Conservation (phyloP, 2,113 vertebrate species). For the Stigmatopora argus region DNA sequence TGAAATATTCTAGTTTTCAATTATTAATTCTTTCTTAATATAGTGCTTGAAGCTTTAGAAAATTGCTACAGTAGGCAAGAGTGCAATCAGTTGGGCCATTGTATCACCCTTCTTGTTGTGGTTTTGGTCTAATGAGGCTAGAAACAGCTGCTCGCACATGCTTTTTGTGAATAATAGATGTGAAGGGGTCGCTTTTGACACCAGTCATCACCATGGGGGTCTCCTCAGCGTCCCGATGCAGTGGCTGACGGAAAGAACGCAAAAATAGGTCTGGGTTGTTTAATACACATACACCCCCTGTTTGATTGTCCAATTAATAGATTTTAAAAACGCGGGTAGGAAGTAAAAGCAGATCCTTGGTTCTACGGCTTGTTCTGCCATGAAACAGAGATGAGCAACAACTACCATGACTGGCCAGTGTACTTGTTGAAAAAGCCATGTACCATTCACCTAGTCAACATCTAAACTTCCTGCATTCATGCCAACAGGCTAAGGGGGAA, state of each 20-base stretch:
- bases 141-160: slow-evolving; percentile 56
- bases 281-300: not conserved
- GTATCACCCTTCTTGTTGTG: slow-evolving; percentile 43
- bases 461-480: too few species aligned
- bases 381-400: not conserved
- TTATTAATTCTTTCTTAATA: slow-evolving; percentile 14
- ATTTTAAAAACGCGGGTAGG: not conserved
- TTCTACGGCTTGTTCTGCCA: not conserved
- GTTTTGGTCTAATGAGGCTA: slow-evolving; percentile 58
- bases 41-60: slow-evolving; percentile 8
- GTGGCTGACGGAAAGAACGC: slow-evolving; percentile 8
- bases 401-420: not conserved
- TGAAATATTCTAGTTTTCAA: slow-evolving; percentile 3
- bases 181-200: slow-evolving; percentile 21
- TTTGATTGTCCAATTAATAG: not conserved
- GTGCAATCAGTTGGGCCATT: slow-evolving; percentile 41
- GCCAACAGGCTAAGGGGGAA: too few species aligned
- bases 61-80: slow-evolving; percentile 26
- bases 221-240: slow-evolving; percentile 3
- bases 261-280: not conserved
- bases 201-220: slow-evolving; percentile 33
- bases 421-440: too few species aligned
- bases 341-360: not conserved
- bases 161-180: slow-evolving; percentile 65
- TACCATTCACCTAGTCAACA: too few species aligned